Evolutionary conservation across 2,888 invertebrate species (phyloP).

Genomic region (Machimus atricapillus): DNA sequence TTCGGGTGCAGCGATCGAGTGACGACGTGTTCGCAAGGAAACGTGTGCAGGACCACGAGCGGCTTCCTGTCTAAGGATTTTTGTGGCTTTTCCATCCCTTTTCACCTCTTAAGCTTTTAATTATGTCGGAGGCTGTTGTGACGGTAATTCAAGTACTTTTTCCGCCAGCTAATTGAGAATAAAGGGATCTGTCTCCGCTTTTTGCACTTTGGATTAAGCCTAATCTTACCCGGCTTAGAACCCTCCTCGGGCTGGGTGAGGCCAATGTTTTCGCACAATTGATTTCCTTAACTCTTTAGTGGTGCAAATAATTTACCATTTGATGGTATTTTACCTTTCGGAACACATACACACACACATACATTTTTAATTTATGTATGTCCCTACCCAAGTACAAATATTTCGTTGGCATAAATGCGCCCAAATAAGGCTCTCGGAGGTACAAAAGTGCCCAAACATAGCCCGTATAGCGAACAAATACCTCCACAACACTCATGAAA

Average conservation of each 20-base stretch:
- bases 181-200: slow-evolving; percentile 24
- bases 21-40: neutral
- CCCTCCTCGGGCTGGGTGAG: neutral
- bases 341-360: neutral
- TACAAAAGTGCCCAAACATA: too few relatives aligned
- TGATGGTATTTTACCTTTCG: neutral
- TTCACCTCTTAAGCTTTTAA: slow-evolving; percentile 31
- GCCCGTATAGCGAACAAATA: too few relatives aligned
- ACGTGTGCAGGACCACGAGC: neutral
- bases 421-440: too few relatives aligned
- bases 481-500: too few relatives aligned
- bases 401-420: too few relatives aligned
- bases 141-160: slow-evolving; percentile 36
- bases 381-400: too few relatives aligned
- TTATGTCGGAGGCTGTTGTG: slow-evolving; percentile 36
- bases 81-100: slow-evolving; percentile 28
- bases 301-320: neutral
- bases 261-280: slow-evolving; percentile 3
- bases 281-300: neutral
- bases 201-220: slow-evolving; percentile 20
- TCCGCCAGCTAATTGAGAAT: slow-evolving; percentile 31
- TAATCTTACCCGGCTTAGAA: neutral
- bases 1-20: slow-evolving; percentile 22
- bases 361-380: too few relatives aligned
- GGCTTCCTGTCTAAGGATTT: slow-evolving; percentile 26